A percentile compares a stretch with the other conserved stretches of the same genome.
Evolutionary conservation across 2,888 invertebrate species (phyloP).

Genomic region (Clistopyga incitator): DNA sequence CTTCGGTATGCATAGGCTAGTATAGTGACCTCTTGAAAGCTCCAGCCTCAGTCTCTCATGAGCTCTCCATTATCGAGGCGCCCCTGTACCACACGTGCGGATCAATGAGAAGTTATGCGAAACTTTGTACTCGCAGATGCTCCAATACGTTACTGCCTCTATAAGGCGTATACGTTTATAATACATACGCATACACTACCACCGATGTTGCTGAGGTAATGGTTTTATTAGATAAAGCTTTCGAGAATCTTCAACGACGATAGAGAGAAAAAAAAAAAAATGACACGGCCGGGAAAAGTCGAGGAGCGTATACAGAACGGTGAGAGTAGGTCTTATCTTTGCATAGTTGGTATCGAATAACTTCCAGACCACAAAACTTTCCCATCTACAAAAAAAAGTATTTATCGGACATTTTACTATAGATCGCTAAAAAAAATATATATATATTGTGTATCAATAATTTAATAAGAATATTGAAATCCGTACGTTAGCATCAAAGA

Average conservation of each 20-base stretch:
- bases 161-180: constrained; percentile 18
- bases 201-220: constrained; percentile 2
- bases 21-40: constrained; percentile 50
- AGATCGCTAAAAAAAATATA: too few species aligned
- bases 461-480: too few species aligned
- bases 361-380: too few species aligned
- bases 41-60: constrained; percentile 31
- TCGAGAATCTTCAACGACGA: constrained; percentile 23
- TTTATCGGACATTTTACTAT: too few species aligned
- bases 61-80: constrained; percentile 50
- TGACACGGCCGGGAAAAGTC: neutral
- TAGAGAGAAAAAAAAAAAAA: neutral
- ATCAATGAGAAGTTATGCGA: constrained; percentile 63
- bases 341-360: neutral
- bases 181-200: neutral
- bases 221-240: constrained; percentile 33
- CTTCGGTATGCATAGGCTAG: constrained; percentile 62
- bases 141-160: constrained; percentile 27
- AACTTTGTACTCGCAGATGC: constrained; percentile 45
- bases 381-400: too few species aligned
- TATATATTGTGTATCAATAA: too few species aligned
- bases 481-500: too few species aligned
- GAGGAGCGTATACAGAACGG: neutral
- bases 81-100: constrained; percentile 31
- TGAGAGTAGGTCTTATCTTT: neutral